These are phyloP conservation scores for Triops longicaudatus DNA, from an alignment of 1,140 invertebrate species.

Conservation along the genomic window DNA sequence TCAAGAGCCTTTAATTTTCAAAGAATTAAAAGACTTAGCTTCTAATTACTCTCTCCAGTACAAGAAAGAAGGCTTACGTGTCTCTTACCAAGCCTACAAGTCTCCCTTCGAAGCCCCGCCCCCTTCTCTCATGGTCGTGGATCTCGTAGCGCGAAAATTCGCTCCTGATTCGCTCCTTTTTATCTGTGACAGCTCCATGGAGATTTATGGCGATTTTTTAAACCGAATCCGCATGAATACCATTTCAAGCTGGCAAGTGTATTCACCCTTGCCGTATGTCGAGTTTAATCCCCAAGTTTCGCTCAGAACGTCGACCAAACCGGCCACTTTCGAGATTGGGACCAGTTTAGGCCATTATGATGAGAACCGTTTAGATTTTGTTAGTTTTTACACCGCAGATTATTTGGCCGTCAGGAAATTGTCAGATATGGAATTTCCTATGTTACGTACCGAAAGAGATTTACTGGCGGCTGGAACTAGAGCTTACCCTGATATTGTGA, in stretches of 20 bases:
- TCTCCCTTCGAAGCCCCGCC: conserved; percentile 27
- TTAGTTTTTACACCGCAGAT: conserved; percentile 74
- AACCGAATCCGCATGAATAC: conserved; percentile 82
- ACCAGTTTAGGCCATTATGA: conserved; percentile 75
- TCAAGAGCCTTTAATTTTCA: conserved; percentile 39
- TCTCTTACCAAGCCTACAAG: conserved; percentile 56
- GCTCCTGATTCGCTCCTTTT: conserved; percentile 58
- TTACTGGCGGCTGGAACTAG: conserved; percentile 39
- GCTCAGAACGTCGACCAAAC: conserved; percentile 43
- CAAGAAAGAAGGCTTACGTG: conserved; percentile 55
- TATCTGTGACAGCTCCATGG: conserved; percentile 53
- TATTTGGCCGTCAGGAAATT: conserved; percentile 61
- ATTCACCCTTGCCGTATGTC: conserved; percentile 69
- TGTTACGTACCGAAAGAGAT: conserved; percentile 54
- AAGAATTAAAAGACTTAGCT: conserved; percentile 53
- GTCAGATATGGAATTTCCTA: conserved; percentile 48
- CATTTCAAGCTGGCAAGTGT: conserved; percentile 67
- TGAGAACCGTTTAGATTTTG: conserved; percentile 55
- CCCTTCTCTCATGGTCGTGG: conserved; percentile 56
- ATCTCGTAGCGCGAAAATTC: conserved; percentile 61
- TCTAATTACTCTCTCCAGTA: conserved; percentile 55
- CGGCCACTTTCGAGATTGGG: conserved; percentile 57
- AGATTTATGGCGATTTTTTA: conserved; percentile 67
- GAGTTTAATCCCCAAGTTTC: conserved; percentile 59
- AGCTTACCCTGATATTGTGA: conserved; percentile 45